A percentile compares a stretch with the other conserved stretches of the same genome.
These are phyloP conservation scores for Gymnothorax reevesii DNA, from an alignment of 2,797 vertebrate species.

Conservation along the genomic window DNA sequence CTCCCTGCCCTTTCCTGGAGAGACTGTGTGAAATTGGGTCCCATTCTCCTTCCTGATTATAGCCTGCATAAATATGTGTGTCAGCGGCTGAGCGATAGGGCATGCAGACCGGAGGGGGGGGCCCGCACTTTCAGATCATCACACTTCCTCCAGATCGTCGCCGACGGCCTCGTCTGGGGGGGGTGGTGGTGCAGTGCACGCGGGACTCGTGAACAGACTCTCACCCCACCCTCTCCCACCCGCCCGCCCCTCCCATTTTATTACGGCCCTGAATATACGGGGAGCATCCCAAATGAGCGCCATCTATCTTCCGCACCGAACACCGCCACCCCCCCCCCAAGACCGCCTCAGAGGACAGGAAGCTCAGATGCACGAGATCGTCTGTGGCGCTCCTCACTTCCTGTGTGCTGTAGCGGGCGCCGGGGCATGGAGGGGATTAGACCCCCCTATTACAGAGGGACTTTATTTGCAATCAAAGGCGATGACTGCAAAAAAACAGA, in stretches of 20 bases:
- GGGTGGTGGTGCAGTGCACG: no score
- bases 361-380: not conserved
- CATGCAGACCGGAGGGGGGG: not conserved
- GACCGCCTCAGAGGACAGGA: not conserved
- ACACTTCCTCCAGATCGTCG: not conserved
- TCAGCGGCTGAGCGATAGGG: not conserved
- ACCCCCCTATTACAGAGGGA: no score
- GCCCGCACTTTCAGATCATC: not conserved
- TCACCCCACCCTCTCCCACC: no score
- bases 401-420: not conserved
- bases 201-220: not conserved
- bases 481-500: not conserved
- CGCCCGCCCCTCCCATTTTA: not conserved
- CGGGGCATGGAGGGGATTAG: not conserved
- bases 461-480: no score
- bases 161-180: not conserved
- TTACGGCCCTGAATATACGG: conserved; percentile 1
- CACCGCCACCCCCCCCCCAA: not conserved
- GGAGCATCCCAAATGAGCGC: conserved; percentile 7
- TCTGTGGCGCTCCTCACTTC: not conserved
- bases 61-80: not conserved
- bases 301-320: not conserved
- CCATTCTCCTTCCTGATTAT: not conserved
- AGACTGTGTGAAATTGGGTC: not conserved
- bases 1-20: not conserved